Base-by-base conservation (phyloP, 2,797 vertebrate species). In the Antrozous pallidus region DNA sequence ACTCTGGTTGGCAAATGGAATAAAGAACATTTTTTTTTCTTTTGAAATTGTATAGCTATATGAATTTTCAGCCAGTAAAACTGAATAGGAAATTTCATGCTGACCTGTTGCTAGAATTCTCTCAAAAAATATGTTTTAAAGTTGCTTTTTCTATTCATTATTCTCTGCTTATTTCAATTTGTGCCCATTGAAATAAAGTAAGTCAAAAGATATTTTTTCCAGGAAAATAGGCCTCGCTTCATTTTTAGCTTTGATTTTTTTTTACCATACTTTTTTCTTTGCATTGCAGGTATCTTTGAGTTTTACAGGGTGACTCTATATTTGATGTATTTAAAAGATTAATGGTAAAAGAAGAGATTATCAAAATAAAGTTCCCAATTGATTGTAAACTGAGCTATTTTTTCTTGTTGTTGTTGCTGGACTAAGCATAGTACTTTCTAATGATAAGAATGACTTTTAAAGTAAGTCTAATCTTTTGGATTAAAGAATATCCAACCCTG, bases 1-100 rank as follows among this genome's bases (percentile, higher is more conserved):
- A 98, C 97, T 98, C 96, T 97, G 97, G 93, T 97, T 97, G 97
- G 97, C 95, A 98, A 98, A 98, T 97, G 98, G 97, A 98, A 98
- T 96, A 70, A 92, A 96, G 95, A 97, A 97, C 96, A 83, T 79
- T 71, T 69, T 83, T 70, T 36, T 94, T 89, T 49, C 77, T 87
- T 95, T 61, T 88, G 80, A 71, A 47, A 36, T 63, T 97, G 65
- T 94, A 83, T 92, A 93, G 88, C 81, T 28, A 3, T 86, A 24
- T 88, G 82, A 80, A 94, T 96, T 94, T 88, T 63, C 85, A 97
- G 67, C 94, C 86, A 80, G 67, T 96, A 96, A 94, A 74, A 77
- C 12, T 10, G 70, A 97, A 92, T 38, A 95, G 12, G 10, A 81
- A 79, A 84, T 58, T 33, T 93, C 78, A 63, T 24, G 79, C 12